phyloP scores from a whole-genome alignment of 2,888 invertebrate species.

The Rotaria macrura region DNA sequence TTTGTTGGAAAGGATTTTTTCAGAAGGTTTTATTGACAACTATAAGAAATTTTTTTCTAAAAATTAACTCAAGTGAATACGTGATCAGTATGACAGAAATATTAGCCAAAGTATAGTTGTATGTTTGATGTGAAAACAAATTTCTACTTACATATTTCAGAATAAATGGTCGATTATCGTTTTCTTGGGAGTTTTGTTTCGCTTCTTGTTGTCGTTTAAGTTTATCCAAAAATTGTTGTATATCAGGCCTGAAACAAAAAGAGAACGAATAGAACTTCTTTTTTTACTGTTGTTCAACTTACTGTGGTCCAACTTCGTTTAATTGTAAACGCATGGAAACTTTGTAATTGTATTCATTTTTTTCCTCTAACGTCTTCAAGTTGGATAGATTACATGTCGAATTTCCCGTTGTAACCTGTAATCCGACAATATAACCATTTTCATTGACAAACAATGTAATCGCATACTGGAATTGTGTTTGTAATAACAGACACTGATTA shows the following conservation, averaged over 20 bases:
- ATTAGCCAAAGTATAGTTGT: too few relatives aligned
- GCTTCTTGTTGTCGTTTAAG: not conserved
- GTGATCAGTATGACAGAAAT: too few relatives aligned
- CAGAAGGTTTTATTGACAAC: too few relatives aligned
- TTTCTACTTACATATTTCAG: not conserved
- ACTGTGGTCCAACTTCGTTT: constrained; percentile 9
- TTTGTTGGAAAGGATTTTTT: too few relatives aligned
- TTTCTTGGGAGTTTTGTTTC: not conserved
- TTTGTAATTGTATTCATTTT: not conserved
- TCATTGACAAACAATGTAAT: not conserved
- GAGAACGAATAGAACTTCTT: too few relatives aligned
- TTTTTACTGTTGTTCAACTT: not conserved
- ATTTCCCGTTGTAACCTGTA: not conserved
- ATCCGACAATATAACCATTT: not conserved
- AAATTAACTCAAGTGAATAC: too few relatives aligned
- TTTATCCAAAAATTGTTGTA: constrained; percentile 14
- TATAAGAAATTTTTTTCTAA: too few relatives aligned
- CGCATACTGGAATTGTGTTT: not conserved
- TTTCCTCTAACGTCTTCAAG: not conserved
- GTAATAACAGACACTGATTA: not conserved
- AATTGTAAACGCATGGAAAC: not conserved
- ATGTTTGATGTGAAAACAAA: too few relatives aligned
- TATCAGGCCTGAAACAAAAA: not conserved
- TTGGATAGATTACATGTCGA: not conserved
- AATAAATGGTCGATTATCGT: constrained; percentile 17